These are phyloP conservation scores for Peromyscus maniculatus DNA, from an alignment of 2,113 vertebrate species.

Conservation along the genomic window DNA sequence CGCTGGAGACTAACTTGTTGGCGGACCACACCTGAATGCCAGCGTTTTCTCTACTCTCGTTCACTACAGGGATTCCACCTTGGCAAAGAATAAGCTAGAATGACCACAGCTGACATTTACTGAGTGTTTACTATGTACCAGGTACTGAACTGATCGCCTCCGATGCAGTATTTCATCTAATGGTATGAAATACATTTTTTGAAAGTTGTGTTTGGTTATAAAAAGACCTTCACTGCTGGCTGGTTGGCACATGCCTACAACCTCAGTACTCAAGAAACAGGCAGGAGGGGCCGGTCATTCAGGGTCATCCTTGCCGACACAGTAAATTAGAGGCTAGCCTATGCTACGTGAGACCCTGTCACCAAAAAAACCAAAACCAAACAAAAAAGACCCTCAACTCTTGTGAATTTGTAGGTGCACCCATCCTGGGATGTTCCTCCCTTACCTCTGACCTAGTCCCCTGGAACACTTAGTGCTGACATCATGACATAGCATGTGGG, in stretches of 20 bases:
- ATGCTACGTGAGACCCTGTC: neutral
- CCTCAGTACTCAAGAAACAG: neutral
- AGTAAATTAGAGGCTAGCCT: neutral
- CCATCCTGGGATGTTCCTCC: slow-evolving; percentile 25
- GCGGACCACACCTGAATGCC: neutral
- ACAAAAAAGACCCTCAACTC: slow-evolving; percentile 1
- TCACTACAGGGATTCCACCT: slow-evolving; percentile 44
- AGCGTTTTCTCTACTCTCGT: neutral
- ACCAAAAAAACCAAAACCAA: neutral
- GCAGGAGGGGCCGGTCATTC: neutral
- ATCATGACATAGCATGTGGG: slow-evolving; percentile 42
- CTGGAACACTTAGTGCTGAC: slow-evolving; percentile 37
- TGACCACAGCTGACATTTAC: slow-evolving; percentile 4
- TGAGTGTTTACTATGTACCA: slow-evolving; percentile 37
- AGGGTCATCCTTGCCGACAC: neutral
- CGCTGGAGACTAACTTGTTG: slow-evolving; percentile 37
- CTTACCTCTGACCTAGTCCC: slow-evolving; percentile 40
- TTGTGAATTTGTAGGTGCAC: slow-evolving; percentile 32
- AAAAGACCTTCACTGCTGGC: neutral
- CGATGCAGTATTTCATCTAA: slow-evolving; percentile 48
- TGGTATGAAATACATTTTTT: slow-evolving; percentile 43
- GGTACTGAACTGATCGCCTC: neutral
- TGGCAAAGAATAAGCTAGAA: neutral
- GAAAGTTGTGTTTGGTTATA: slow-evolving; percentile 1
- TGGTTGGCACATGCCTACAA: neutral